Percentiles rank a stretch among this genome's conserved stretches.
Evolutionary conservation across 1,140 invertebrate species (phyloP).

Genomic region (Drosophila pectinifera): DNA sequence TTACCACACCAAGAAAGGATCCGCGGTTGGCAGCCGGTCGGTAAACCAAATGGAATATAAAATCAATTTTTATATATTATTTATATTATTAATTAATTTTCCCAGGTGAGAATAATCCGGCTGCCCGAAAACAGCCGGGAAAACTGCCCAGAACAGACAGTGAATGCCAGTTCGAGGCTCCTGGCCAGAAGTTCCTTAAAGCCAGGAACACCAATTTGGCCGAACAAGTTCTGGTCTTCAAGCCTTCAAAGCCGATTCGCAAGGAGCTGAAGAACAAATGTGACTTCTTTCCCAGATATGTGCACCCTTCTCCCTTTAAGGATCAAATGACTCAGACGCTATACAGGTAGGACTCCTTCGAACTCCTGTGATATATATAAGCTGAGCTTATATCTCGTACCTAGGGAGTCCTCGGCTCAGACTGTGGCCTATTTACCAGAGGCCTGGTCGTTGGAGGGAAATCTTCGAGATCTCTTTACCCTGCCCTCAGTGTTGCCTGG

Average conservation of each 20-base stretch:
- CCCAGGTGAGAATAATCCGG: slow-evolving; percentile 15
- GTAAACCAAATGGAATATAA: not conserved
- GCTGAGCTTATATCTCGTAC: no score
- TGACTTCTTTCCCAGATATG: slow-evolving; percentile 52
- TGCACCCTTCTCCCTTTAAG: slow-evolving; percentile 37
- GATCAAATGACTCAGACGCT: slow-evolving; percentile 73
- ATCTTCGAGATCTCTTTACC: slow-evolving; percentile 63
- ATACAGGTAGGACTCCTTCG: slow-evolving; percentile 53
- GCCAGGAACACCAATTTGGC: slow-evolving; percentile 11
- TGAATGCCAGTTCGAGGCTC: slow-evolving; percentile 58
- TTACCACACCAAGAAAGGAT: not conserved
- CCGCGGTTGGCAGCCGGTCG: slow-evolving; percentile 8
- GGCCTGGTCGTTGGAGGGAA: slow-evolving; percentile 77
- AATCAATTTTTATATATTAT: no score
- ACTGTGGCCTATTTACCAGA: slow-evolving; percentile 89
- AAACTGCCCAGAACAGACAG: slow-evolving; percentile 59
- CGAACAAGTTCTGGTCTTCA: slow-evolving; percentile 50
- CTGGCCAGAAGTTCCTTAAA: slow-evolving; percentile 49
- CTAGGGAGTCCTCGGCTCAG: slow-evolving; percentile 89
- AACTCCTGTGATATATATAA: no score
- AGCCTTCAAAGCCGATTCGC: slow-evolving; percentile 14
- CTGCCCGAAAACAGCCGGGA: slow-evolving; percentile 21
- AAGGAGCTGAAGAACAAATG: slow-evolving; percentile 58
- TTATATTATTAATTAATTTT: no score
- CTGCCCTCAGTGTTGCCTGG: slow-evolving; percentile 58